These are phyloP conservation scores for Gastrophysa polygoni DNA, from an alignment of 2,888 invertebrate genomes.

Conservation along the genomic window DNA sequence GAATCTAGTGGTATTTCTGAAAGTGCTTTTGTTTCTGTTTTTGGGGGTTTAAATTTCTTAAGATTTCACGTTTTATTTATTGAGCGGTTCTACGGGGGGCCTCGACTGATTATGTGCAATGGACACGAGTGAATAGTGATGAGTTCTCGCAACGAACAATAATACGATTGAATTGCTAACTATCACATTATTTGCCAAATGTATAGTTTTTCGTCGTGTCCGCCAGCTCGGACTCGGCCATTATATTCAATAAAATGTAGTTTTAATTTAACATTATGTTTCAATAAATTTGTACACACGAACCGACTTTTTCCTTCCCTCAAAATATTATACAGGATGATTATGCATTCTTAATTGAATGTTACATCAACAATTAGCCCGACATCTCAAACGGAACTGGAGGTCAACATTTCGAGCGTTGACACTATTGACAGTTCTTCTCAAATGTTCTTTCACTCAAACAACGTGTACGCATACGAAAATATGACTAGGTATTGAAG, in stretches of 20 bases:
- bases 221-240: constrained; percentile 34
- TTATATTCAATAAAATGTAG: constrained; percentile 46
- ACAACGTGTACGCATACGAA: no score
- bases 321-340: no score
- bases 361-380: no score
- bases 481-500: no score
- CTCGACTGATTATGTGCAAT: constrained; percentile 49
- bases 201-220: constrained; percentile 46
- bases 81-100: constrained; percentile 33
- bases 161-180: constrained; percentile 39
- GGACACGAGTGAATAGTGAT: constrained; percentile 46
- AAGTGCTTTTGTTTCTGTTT: constrained; percentile 24
- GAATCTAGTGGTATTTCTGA: constrained; percentile 27
- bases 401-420: no score
- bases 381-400: no score
- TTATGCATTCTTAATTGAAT: no score
- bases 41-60: background rate
- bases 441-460: no score
- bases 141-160: constrained; percentile 48
- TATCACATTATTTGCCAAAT: constrained; percentile 48
- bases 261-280: constrained; percentile 49
- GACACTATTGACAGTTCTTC: no score
- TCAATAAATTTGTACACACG: constrained; percentile 52
- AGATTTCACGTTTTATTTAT: constrained; percentile 15
- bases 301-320: constrained; percentile 14